Percentiles rank a stretch among this genome's conserved stretches.
Evolutionary conservation across 2,888 invertebrate genomes (phyloP).

Genomic region (Diarsia brunnea): DNA sequence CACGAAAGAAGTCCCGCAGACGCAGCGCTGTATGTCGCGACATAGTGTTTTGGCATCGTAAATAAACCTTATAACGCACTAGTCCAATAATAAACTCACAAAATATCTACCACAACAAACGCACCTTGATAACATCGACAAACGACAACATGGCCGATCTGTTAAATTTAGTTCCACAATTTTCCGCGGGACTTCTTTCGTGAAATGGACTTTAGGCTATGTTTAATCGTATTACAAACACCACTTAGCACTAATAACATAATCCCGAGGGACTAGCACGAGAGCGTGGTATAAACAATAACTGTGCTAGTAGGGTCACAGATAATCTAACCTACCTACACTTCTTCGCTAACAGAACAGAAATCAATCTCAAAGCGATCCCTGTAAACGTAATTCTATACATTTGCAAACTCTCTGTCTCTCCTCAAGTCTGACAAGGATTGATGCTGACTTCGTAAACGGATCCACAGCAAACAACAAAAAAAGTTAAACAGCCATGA

Average conservation of each 20-base stretch:
- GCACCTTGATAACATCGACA: too few relatives aligned
- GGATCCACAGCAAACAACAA: conserved; percentile 64
- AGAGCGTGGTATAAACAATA: too few relatives aligned
- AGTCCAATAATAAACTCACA: too few relatives aligned
- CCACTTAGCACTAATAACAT: conserved; percentile 14
- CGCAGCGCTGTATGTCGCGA: too few relatives aligned
- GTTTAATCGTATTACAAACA: conserved; percentile 5
- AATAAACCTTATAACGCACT: too few relatives aligned
- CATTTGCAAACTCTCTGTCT: conserved; percentile 48
- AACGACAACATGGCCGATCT: too few relatives aligned
- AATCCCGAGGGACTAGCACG: neutral
- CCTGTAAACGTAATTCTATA: conserved; percentile 37
- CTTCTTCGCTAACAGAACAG: conserved; percentile 3
- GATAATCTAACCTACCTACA: conserved; percentile 2
- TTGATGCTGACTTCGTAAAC: conserved; percentile 70
- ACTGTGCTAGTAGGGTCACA: neutral
- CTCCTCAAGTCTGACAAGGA: conserved; percentile 71
- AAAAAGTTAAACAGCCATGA: conserved; percentile 75
- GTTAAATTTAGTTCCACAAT: too few relatives aligned
- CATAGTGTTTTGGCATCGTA: too few relatives aligned
- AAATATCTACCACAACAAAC: too few relatives aligned
- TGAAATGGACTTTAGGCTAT: too few relatives aligned
- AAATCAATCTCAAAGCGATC: conserved; percentile 31
- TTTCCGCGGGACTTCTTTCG: too few relatives aligned
- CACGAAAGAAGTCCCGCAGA: too few relatives aligned